A percentile compares a stretch with the other conserved stretches of the same genome.
These are phyloP conservation scores for Melieria omissa DNA, from an alignment of 2,888 invertebrate genomes.

Conservation along the genomic window DNA sequence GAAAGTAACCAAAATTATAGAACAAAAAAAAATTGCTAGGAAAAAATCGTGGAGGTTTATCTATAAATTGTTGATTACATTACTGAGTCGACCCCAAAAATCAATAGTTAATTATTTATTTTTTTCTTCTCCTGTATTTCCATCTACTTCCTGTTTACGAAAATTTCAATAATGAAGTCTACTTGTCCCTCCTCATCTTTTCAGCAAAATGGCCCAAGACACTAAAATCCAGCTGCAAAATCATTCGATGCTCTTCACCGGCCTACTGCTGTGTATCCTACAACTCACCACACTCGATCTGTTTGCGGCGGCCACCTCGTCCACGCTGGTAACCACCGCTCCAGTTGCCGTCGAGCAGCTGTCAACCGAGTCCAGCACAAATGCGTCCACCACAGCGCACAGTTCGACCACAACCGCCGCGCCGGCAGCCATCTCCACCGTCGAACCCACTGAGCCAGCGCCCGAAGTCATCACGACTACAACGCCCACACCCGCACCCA, in stretches of 20 bases:
- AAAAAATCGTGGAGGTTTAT: too few relatives aligned
- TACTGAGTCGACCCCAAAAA: too few relatives aligned
- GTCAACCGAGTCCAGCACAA: constrained; percentile 33
- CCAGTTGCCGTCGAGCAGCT: neutral
- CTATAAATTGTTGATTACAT: too few relatives aligned
- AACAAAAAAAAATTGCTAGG: too few relatives aligned
- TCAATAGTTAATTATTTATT: too few relatives aligned
- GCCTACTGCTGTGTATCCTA: constrained; percentile 25
- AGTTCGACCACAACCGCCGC: constrained; percentile 14
- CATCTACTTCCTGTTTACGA: too few relatives aligned
- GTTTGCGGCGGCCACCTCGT: constrained; percentile 1
- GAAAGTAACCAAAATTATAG: too few relatives aligned
- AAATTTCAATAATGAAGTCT: neutral
- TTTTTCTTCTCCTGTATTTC: too few relatives aligned
- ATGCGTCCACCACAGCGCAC: constrained; percentile 37
- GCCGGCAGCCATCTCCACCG: constrained; percentile 29
- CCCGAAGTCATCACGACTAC: constrained; percentile 13
- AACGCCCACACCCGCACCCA: constrained; percentile 29
- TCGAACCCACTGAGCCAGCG: constrained; percentile 36
- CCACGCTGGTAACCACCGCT: neutral
- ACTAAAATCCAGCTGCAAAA: constrained; percentile 31
- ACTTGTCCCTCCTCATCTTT: constrained; percentile 23
- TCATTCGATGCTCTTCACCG: constrained; percentile 11
- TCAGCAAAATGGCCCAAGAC: constrained; percentile 46
- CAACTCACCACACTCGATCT: constrained; percentile 27